Evolutionary conservation across 2,113 vertebrate species (phyloP).

Genomic region (Etia nguti): DNA sequence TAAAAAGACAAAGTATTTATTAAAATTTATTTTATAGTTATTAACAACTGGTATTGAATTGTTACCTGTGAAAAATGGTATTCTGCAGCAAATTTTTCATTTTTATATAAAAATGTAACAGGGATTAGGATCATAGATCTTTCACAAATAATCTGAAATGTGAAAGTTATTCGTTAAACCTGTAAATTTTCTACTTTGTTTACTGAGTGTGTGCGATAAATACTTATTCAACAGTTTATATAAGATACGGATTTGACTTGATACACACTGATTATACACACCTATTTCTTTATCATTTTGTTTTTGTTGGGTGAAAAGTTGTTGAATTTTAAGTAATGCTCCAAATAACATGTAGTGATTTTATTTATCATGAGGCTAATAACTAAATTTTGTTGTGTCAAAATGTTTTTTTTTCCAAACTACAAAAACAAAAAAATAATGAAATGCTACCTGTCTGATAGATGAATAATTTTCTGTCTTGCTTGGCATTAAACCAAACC

Average conservation of each 20-base stretch:
- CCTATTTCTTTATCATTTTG: not conserved
- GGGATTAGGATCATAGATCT: not conserved
- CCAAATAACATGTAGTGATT: not conserved
- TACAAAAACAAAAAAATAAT: not conserved
- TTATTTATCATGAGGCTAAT: not conserved
- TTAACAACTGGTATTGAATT: too few relatives aligned
- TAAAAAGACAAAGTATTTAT: too few relatives aligned
- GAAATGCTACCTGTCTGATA: not conserved
- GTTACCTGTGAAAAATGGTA: too few relatives aligned
- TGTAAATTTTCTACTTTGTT: not conserved
- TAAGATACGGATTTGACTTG: not conserved
- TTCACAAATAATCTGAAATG: not conserved
- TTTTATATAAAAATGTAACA: too few relatives aligned
- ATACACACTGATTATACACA: not conserved
- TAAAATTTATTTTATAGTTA: too few relatives aligned
- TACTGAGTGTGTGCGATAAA: not conserved
- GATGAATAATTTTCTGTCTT: not conserved
- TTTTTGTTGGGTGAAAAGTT: not conserved
- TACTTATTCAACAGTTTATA: not conserved
- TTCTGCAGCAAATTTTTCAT: too few relatives aligned
- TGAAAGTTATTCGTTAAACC: not conserved
- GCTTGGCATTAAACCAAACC: not conserved
- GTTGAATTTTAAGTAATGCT: not conserved
- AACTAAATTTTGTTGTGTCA: not conserved
- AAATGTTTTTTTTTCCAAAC: not conserved